Percentiles rank a stretch among this genome's conserved stretches.
These are phyloP conservation scores for Drosophila albomicans DNA, from an alignment of 1,140 invertebrate genomes.

Conservation along the genomic window DNA sequence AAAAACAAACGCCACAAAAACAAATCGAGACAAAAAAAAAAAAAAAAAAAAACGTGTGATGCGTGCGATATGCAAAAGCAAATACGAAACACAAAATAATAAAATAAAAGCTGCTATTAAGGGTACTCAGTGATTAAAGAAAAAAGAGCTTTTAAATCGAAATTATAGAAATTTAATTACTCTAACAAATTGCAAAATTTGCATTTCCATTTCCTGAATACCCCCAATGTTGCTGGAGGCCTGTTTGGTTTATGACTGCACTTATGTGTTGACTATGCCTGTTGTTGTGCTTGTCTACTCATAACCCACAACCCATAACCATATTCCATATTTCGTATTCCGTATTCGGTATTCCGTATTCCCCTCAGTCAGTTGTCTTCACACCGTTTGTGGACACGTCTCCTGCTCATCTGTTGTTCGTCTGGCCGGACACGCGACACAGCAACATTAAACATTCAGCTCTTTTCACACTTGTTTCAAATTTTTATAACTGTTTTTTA, in stretches of 20 bases:
- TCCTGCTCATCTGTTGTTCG: constrained; percentile 35
- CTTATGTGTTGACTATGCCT: constrained; percentile 48
- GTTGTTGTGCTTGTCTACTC: constrained; percentile 20
- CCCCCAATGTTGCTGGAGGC: constrained; percentile 28
- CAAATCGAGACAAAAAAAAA: neutral
- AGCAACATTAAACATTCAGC: constrained; percentile 34
- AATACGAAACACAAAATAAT: neutral
- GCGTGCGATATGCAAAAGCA: constrained; percentile 36
- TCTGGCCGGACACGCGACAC: constrained; percentile 40
- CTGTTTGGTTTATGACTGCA: constrained; percentile 64
- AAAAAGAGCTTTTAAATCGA: neutral
- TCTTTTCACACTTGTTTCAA: constrained; percentile 61
- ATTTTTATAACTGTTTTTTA: constrained; percentile 68
- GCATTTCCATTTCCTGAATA: constrained; percentile 6
- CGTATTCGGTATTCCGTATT: neutral
- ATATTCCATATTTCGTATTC: no score
- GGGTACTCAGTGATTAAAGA: constrained; percentile 12
- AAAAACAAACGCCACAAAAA: constrained; percentile 17
- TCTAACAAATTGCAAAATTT: neutral
- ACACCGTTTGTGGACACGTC: constrained; percentile 6
- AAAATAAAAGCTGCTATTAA: constrained; percentile 8
- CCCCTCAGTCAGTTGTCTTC: neutral
- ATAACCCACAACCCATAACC: constrained; percentile 6
- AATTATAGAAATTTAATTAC: neutral
- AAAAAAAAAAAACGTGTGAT: constrained; percentile 16